Evolutionary conservation across 2,888 invertebrate species (phyloP).

Genomic region (Sinohyriopsis cumingii): DNA sequence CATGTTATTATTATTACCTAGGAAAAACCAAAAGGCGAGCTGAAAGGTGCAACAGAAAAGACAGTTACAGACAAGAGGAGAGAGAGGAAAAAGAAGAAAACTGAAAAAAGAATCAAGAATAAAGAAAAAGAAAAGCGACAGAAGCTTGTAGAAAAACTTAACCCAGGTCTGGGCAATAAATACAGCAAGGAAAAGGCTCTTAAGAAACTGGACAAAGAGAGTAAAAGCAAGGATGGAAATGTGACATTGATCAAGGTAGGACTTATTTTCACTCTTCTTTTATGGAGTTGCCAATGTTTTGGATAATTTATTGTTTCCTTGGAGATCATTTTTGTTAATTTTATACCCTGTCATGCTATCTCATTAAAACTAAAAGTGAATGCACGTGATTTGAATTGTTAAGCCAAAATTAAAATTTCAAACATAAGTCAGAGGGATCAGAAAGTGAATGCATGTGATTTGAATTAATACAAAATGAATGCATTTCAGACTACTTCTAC

Average conservation of each 20-base stretch:
- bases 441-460: too few species aligned
- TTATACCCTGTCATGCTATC: too few species aligned
- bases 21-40: constrained; percentile 72
- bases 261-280: constrained; percentile 1
- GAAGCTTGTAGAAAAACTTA: constrained; percentile 70
- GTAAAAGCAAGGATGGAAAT: constrained; percentile 46
- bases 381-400: too few species aligned
- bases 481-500: too few species aligned
- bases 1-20: constrained; percentile 25
- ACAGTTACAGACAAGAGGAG: constrained; percentile 90
- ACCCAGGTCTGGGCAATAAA: constrained; percentile 76
- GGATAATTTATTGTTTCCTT: background rate
- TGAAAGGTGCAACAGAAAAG: constrained; percentile 84
- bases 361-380: too few species aligned
- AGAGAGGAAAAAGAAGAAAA: constrained; percentile 79
- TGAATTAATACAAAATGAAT: too few species aligned
- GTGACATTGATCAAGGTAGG: constrained; percentile 75
- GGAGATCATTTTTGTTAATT: constrained; percentile 1
- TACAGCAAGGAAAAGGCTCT: constrained; percentile 77
- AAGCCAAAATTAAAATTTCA: too few species aligned
- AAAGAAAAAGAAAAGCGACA: constrained; percentile 84
- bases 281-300: background rate
- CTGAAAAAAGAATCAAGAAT: constrained; percentile 77
- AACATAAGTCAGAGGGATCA: too few species aligned
- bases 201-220: constrained; percentile 79